Evolutionary conservation across 2,113 vertebrate genomes (phyloP).

Genomic region (Dipodomys merriami): DNA sequence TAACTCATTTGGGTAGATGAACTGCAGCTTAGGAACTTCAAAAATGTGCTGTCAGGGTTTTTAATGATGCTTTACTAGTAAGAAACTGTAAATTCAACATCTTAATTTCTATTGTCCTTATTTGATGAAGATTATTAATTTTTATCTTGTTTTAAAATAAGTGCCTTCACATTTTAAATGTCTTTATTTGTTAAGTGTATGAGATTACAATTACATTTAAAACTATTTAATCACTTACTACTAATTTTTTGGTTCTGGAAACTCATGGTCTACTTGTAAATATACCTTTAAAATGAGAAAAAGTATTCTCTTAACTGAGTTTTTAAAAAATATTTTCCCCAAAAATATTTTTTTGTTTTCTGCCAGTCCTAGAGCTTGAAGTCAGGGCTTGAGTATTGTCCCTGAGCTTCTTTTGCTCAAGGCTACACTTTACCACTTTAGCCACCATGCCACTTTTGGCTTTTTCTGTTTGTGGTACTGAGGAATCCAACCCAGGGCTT

Average conservation of each 20-base stretch:
- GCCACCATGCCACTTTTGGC: too few relatives aligned
- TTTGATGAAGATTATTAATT: slow-evolving; percentile 52
- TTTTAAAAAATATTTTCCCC: too few relatives aligned
- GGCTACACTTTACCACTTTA: too few relatives aligned
- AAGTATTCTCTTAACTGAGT: slow-evolving; percentile 27
- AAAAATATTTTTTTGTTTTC: too few relatives aligned
- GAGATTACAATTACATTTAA: slow-evolving; percentile 51
- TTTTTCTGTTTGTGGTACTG: too few relatives aligned
- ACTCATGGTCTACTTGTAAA: neutral
- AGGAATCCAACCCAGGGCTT: too few relatives aligned
- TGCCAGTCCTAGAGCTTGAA: too few relatives aligned
- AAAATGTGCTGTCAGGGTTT: slow-evolving; percentile 58
- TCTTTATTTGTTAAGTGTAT: slow-evolving; percentile 45
- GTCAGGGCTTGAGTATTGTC: too few relatives aligned
- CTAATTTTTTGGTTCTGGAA: slow-evolving; percentile 31
- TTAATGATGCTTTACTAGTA: slow-evolving; percentile 50
- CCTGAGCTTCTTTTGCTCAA: too few relatives aligned
- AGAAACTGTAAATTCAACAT: slow-evolving; percentile 23
- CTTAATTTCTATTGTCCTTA: slow-evolving; percentile 57
- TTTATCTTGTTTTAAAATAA: slow-evolving; percentile 58
- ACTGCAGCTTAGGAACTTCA: slow-evolving; percentile 57
- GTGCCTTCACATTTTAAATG: slow-evolving; percentile 21
- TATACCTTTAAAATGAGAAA: neutral
- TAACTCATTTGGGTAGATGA: slow-evolving; percentile 68
- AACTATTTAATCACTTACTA: slow-evolving; percentile 33